These are phyloP conservation scores for Parotia lawesii DNA, from an alignment of 2,113 vertebrate species.

Conservation along the genomic window DNA sequence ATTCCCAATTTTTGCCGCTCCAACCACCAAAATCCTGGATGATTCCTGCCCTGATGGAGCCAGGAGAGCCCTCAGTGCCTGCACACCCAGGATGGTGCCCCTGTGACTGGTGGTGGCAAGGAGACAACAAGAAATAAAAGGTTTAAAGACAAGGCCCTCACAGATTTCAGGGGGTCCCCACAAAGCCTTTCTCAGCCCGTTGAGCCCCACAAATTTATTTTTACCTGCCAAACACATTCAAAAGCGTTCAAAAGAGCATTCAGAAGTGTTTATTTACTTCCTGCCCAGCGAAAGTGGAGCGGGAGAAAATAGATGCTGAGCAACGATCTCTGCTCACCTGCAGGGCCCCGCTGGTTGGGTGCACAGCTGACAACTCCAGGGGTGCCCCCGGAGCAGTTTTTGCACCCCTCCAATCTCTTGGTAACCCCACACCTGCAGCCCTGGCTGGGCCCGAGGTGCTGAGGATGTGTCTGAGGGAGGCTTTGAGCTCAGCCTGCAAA, in stretches of 20 bases:
- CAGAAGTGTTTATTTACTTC: slow-evolving; percentile 18
- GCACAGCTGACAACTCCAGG: slow-evolving; percentile 11
- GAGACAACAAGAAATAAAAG: background rate
- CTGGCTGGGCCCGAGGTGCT: background rate
- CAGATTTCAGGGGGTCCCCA: background rate
- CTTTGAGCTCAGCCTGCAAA: background rate
- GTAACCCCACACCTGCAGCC: slow-evolving; percentile 23
- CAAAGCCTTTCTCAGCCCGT: background rate
- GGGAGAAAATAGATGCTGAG: background rate
- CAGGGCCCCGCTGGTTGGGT: background rate
- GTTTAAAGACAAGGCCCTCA: background rate
- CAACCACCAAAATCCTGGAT: background rate
- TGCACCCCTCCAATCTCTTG: background rate
- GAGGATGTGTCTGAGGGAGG: background rate
- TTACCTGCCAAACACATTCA: background rate
- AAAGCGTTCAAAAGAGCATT: background rate
- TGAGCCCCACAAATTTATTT: background rate
- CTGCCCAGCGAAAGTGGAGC: background rate
- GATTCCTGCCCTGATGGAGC: background rate
- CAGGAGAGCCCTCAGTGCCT: background rate
- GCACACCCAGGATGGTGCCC: background rate
- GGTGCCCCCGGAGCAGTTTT: background rate
- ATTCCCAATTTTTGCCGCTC: background rate
- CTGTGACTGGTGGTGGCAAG: background rate
- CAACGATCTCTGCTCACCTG: slow-evolving; percentile 60